These are phyloP conservation scores for Glaucomys volans DNA, from an alignment of 2,113 vertebrate genomes.

Conservation along the genomic window DNA sequence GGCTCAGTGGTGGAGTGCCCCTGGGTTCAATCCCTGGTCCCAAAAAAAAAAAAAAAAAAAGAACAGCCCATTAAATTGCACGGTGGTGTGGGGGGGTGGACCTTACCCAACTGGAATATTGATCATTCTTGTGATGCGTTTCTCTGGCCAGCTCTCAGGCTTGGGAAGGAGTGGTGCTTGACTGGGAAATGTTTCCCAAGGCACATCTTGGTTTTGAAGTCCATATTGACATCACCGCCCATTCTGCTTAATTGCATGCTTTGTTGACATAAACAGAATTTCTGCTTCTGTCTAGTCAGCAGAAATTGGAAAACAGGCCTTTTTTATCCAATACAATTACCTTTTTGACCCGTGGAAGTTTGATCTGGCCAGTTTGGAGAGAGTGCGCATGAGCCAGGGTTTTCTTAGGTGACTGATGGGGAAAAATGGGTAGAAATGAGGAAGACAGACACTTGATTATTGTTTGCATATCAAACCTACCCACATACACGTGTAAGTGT, in stretches of 20 bases:
- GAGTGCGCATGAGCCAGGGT: neutral
- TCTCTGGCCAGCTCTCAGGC: neutral
- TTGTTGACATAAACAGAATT: conserved; percentile 70
- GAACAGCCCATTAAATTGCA: neutral
- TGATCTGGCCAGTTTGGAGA: conserved; percentile 42
- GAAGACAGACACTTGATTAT: neutral
- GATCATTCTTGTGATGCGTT: neutral
- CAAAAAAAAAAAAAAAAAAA: no score
- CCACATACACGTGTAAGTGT: neutral
- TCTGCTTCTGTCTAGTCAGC: conserved; percentile 67
- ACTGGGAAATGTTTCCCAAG: neutral
- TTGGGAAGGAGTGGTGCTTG: neutral
- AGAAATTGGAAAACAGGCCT: conserved; percentile 49
- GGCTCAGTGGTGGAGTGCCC: no score
- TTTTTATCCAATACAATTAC: conserved; percentile 55
- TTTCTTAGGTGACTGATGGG: neutral
- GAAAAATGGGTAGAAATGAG: neutral
- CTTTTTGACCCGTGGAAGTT: conserved; percentile 53
- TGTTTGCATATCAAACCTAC: neutral
- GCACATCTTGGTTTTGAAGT: neutral
- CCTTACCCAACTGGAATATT: neutral
- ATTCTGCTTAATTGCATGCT: conserved; percentile 59
- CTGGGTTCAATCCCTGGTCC: no score
- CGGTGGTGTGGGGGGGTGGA: neutral
- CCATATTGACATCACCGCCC: neutral